A percentile compares a stretch with the other conserved stretches of the same genome.
Conservation (phyloP, 1,140 invertebrate genomes). For the Habropoda laboriosa region DNA sequence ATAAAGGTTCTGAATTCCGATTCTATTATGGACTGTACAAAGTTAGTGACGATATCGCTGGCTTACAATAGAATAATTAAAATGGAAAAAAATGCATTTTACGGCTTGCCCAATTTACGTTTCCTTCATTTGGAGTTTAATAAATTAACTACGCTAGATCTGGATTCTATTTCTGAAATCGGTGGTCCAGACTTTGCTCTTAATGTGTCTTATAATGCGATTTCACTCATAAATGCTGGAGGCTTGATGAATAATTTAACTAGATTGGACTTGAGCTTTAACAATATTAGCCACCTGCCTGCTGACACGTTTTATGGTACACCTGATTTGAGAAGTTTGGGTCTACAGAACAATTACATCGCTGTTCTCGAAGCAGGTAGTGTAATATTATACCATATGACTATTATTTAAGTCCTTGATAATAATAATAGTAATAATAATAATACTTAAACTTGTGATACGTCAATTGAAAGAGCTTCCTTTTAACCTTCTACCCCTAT, state of each 20-base stretch:
- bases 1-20: conserved; percentile 68
- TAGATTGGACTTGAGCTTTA: conserved; percentile 89
- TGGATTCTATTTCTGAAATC: conserved; percentile 75
- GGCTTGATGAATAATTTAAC: conserved; percentile 74
- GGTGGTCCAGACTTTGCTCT: conserved; percentile 76
- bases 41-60: conserved; percentile 76
- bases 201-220: conserved; percentile 79
- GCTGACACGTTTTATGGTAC: conserved; percentile 86
- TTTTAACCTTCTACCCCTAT: too few relatives aligned
- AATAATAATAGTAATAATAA: too few relatives aligned
- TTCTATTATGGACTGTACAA: conserved; percentile 76
- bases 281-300: conserved; percentile 86
- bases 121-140: conserved; percentile 80
- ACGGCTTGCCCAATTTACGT: conserved; percentile 79
- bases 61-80: conserved; percentile 85
- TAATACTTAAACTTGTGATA: too few relatives aligned
- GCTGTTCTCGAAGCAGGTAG: conserved; percentile 77
- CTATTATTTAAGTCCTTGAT: not conserved
- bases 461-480: too few relatives aligned
- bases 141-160: conserved; percentile 71
- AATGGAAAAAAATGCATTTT: conserved; percentile 88
- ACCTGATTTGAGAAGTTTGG: conserved; percentile 84
- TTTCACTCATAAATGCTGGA: conserved; percentile 71
- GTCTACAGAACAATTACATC: conserved; percentile 87
- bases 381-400: not conserved